phyloP scores from a whole-genome alignment of 2,888 invertebrate species.

The Xanthostigma xanthostigma region DNA sequence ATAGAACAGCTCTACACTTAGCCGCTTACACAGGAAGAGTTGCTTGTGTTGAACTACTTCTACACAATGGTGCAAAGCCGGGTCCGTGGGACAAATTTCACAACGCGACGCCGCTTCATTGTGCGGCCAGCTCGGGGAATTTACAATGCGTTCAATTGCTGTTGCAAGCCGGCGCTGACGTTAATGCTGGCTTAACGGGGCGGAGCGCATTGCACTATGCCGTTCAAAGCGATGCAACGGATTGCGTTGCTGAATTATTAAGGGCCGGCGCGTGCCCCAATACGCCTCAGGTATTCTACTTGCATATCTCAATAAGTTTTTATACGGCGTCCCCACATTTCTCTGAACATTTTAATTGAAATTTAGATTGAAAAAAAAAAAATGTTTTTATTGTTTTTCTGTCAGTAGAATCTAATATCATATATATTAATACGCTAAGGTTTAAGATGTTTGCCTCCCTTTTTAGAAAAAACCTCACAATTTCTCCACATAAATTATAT shows the following conservation, averaged over 20 bases:
- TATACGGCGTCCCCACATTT: too few relatives aligned
- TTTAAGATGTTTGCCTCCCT: too few relatives aligned
- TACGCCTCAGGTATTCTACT: constrained; percentile 51
- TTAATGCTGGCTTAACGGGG: constrained; percentile 52
- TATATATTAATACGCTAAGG: too few relatives aligned
- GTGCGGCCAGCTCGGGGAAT: constrained; percentile 53
- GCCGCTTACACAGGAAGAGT: constrained; percentile 62
- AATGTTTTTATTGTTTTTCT: too few relatives aligned
- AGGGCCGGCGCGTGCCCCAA: constrained; percentile 69
- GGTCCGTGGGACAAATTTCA: constrained; percentile 56
- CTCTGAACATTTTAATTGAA: too few relatives aligned
- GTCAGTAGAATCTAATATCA: too few relatives aligned
- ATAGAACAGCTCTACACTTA: constrained; percentile 56
- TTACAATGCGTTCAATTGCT: constrained; percentile 45
- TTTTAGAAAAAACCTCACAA: too few relatives aligned
- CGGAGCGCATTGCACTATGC: constrained; percentile 74
- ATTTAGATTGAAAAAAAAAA: too few relatives aligned
- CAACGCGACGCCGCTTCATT: constrained; percentile 61
- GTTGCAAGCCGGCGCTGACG: constrained; percentile 57
- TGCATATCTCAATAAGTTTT: background rate
- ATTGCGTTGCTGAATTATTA: constrained; percentile 58
- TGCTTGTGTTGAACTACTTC: constrained; percentile 51
- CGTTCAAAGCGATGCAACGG: constrained; percentile 56
- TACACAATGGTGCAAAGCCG: constrained; percentile 52
- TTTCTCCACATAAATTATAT: too few relatives aligned